phyloP scores from a whole-genome alignment of 2,113 vertebrate genomes.

The Electrona antarctica region DNA sequence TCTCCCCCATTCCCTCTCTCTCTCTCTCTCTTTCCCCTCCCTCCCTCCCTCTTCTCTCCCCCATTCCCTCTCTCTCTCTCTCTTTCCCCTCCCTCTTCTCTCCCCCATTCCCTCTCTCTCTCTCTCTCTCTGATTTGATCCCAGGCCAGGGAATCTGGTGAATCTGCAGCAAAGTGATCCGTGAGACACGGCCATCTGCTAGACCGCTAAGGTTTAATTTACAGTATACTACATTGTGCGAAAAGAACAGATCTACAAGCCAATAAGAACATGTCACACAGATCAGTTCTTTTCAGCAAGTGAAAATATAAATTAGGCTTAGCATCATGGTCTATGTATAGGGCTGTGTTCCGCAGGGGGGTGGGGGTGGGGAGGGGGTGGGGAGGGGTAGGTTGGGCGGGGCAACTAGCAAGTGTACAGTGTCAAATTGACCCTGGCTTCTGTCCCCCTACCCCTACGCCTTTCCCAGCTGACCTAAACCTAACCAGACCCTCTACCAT shows the following conservation, averaged over 20 bases:
- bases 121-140: constrained; percentile 47
- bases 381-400: constrained; percentile 48
- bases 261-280: too few species aligned
- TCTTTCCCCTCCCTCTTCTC: background rate
- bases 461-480: background rate
- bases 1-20: too few species aligned
- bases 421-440: constrained; percentile 66
- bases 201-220: constrained; percentile 69
- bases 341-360: constrained; percentile 60
- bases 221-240: too few species aligned
- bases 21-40: background rate
- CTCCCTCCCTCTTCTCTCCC: too few species aligned
- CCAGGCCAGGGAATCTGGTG: constrained; percentile 71
- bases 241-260: too few species aligned
- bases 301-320: too few species aligned
- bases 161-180: constrained; percentile 80
- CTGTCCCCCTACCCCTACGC: constrained; percentile 24
- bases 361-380: constrained; percentile 56
- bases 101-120: background rate
- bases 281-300: too few species aligned
- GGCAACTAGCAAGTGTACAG: constrained; percentile 59
- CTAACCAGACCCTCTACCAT: background rate
- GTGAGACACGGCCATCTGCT: constrained; percentile 77
- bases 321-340: constrained; percentile 84
- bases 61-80: background rate